Evolutionary conservation across 2,113 vertebrate species (phyloP), one percentile per base, ranked within the genome.

Genomic region (Myotis davidii): DNA sequence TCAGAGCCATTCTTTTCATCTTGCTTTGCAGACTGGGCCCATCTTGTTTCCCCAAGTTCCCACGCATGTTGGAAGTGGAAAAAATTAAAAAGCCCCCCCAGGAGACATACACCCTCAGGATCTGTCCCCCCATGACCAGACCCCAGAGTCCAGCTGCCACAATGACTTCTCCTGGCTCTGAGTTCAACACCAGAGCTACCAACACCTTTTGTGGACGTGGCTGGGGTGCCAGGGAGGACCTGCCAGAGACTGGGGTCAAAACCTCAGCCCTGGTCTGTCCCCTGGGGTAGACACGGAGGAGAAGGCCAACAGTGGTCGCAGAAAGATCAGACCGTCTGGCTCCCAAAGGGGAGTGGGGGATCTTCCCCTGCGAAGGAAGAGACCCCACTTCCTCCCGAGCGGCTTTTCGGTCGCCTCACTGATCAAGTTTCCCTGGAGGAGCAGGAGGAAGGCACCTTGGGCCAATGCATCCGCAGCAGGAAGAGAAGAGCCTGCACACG

Each of bases 11-110:
- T 77, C 50, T 95, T 56, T 90, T 84, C 56, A 45, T 52, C 79
- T 96, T 92, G 76, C 93, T 90, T 92, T 97, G 72, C 81, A 94
- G 93, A 64, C 85, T 48, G 27, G 21, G 23, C 64, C 56, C 45
- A 17, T 81, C 39, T 92, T 70, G 27, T 92, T 91, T 59, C 59
- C 65, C 76, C 70, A 92, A 54, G 88, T 85, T 82, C 29, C 86
- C 70, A 88, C 77, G 42, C 81, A 56, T 82, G 54, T 67, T 54
- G 85, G 37, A 74, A 91, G 45, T 77, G 39, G 85, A 87, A 72
- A n/a, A 72, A 83, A 25, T 16, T 23, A 76, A 42, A 88, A 96
- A 85, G 45, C 16, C 83, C 61, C 61, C 39, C 9, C 85, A 90
- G 69, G 91, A 93, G 27, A 65, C 77, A 21, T n/a, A 39, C 0